These are phyloP conservation scores for Jacana jacana DNA, from an alignment of 2,113 vertebrate genomes.

Conservation along the genomic window DNA sequence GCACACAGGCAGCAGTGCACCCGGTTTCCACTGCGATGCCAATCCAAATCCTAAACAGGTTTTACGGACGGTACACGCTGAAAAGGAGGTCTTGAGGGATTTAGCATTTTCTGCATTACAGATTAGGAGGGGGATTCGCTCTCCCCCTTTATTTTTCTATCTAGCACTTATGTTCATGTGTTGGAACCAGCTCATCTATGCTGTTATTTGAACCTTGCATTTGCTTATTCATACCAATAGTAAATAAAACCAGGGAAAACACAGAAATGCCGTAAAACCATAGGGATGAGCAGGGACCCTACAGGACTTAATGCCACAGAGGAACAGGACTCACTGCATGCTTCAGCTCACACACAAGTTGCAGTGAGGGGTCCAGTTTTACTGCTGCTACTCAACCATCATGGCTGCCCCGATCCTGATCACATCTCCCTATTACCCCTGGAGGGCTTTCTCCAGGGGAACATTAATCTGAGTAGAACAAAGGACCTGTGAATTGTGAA, in stretches of 20 bases:
- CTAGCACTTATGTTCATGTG: not conserved
- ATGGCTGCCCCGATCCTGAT: not conserved
- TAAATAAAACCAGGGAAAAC: not conserved
- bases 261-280: not conserved
- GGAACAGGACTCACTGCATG: not conserved
- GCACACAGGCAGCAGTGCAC: not conserved
- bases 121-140: not conserved
- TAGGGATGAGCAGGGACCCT: not conserved
- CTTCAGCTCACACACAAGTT: not conserved
- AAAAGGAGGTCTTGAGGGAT: not conserved
- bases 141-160: not conserved
- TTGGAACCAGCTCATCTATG: not conserved
- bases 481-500: not conserved
- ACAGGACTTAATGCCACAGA: not conserved
- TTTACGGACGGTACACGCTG: not conserved
- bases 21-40: not conserved
- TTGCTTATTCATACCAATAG: not conserved
- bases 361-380: not conserved
- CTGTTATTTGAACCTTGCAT: not conserved
- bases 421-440: not conserved
- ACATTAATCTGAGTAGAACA: not conserved
- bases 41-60: constrained; percentile 17
- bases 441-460: not conserved
- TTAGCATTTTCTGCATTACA: not conserved
- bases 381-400: not conserved